Conservation (phyloP, 2,113 vertebrate genomes). For the Platysteira castanea region DNA sequence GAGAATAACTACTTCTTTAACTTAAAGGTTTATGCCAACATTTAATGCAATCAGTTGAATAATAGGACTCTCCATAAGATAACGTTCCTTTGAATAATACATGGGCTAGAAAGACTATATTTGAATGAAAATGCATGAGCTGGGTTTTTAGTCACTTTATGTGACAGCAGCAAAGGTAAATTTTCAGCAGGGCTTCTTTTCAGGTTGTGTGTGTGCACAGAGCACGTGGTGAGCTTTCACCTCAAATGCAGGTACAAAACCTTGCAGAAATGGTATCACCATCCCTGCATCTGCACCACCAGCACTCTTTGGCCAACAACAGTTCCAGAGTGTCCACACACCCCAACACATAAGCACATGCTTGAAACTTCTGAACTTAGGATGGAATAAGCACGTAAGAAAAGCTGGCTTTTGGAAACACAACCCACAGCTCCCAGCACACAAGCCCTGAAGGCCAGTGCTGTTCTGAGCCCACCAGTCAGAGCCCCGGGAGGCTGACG, state of each 20-base stretch:
- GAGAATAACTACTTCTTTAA: neutral
- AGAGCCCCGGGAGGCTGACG: rapidly evolving
- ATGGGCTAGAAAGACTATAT: neutral
- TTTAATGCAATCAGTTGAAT: neutral
- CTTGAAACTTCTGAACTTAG: rapidly evolving
- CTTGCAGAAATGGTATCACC: neutral
- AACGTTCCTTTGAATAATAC: neutral
- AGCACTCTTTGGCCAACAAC: neutral
- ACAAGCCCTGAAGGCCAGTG: rapidly evolving
- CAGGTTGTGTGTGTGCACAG: neutral
- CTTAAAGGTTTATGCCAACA: neutral
- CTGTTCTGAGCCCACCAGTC: neutral
- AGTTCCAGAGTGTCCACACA: neutral
- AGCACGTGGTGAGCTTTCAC: rapidly evolving
- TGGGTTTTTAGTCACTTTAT: neutral
- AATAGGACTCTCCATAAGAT: neutral
- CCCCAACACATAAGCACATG: rapidly evolving
- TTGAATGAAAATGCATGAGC: neutral
- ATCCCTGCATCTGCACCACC: neutral
- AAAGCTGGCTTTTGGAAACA: neutral
- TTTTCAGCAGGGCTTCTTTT: neutral
- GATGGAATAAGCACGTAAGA: neutral
- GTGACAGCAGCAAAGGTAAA: neutral
- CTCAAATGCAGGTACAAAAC: neutral
- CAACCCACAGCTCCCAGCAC: neutral